A percentile compares a stretch with the other conserved stretches of the same genome.
Evolutionary conservation across 2,113 vertebrate genomes (phyloP).

Genomic region (Chunga burmeisteri): DNA sequence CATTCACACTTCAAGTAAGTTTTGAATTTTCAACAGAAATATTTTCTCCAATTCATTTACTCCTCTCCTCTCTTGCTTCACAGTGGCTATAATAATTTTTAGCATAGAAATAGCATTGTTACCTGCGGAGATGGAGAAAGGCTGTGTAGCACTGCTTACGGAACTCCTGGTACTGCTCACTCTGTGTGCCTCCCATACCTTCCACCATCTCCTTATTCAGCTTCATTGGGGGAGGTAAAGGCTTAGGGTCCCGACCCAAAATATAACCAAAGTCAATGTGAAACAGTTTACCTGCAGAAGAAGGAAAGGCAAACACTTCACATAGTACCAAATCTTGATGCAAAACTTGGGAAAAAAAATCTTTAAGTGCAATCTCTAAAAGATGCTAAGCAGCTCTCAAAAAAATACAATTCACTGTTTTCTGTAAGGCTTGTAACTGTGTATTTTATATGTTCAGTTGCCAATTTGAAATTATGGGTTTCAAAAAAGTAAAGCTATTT

Average conservation of each 20-base stretch:
- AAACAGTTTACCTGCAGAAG: slow-evolving; percentile 89
- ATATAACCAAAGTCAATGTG: slow-evolving; percentile 99
- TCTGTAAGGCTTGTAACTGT: neutral
- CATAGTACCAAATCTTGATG: neutral
- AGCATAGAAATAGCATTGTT: neutral
- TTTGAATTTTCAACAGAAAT: neutral
- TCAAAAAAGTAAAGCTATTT: neutral
- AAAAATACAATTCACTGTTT: neutral
- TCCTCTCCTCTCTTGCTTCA: neutral
- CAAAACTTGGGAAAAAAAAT: neutral
- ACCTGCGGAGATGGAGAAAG: slow-evolving; percentile 96
- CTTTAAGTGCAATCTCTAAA: neutral
- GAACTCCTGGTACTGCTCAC: slow-evolving; percentile 98
- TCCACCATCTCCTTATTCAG: slow-evolving; percentile 99
- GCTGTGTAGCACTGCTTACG: slow-evolving; percentile 98
- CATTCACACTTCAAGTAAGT: rapidly evolving
- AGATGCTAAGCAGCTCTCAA: neutral
- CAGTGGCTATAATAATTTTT: neutral
- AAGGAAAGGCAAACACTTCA: neutral
- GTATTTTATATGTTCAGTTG: neutral
- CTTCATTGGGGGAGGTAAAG: slow-evolving; percentile 97
- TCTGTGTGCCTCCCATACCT: slow-evolving; percentile 98
- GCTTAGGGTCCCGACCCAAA: slow-evolving; percentile 95
- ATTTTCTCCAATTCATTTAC: neutral
- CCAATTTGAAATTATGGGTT: neutral